Conservation (phyloP, 2,113 vertebrate genomes). For the Anhinga anhinga region DNA sequence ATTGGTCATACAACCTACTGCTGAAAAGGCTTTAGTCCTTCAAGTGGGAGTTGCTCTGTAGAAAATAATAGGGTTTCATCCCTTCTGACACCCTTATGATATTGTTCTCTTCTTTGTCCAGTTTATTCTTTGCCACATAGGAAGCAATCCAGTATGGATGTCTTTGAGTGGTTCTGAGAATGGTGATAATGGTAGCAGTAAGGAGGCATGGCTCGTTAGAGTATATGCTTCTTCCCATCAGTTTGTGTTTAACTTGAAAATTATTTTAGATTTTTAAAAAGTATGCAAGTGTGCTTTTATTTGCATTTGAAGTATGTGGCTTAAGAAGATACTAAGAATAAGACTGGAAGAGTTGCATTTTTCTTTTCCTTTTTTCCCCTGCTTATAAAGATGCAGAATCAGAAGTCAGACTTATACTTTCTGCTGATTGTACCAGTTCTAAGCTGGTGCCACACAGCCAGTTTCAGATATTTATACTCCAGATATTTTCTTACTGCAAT, state of each 20-base stretch:
- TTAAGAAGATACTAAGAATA: neutral
- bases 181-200: neutral
- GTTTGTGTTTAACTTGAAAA: neutral
- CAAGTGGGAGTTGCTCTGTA: neutral
- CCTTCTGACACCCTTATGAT: fast-evolving
- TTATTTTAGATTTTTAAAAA: neutral
- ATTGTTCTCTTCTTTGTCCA: neutral
- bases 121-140: neutral
- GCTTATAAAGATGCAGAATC: neutral
- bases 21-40: neutral
- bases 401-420: neutral
- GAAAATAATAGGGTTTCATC: neutral
- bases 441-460: neutral
- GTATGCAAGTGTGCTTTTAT: neutral
- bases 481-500: neutral
- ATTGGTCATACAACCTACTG: neutral
- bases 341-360: neutral
- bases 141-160: neutral
- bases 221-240: neutral
- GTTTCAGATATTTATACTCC: neutral
- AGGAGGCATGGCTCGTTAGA: neutral
- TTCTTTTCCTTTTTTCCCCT: neutral
- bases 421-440: neutral
- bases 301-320: neutral
- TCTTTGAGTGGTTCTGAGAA: neutral